Conservation (phyloP, 2,113 vertebrate genomes). For the Strigops habroptila region DNA sequence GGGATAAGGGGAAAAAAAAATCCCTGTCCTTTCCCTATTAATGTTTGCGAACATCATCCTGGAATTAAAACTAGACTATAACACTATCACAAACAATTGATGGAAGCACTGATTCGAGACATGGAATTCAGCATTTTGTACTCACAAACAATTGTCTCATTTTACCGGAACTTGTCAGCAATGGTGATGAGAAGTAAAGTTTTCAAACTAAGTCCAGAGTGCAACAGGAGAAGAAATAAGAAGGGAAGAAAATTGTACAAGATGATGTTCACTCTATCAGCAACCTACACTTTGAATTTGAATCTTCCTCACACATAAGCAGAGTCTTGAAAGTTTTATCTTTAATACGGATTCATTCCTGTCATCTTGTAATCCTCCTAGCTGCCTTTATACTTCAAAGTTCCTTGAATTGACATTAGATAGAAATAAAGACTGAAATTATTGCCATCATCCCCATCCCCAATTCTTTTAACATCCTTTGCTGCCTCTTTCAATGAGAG, state of each 20-base stretch:
- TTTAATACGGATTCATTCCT: neutral
- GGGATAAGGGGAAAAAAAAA: rapidly evolving
- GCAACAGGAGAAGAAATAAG: neutral
- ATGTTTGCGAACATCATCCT: neutral
- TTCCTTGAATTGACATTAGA: conserved; percentile 4
- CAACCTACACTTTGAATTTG: neutral
- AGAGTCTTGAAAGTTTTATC: neutral
- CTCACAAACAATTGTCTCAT: neutral
- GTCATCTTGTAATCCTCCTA: conserved; percentile 1
- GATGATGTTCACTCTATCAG: neutral
- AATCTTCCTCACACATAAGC: neutral
- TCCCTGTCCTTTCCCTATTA: neutral
- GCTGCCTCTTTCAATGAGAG: neutral
- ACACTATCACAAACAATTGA: neutral
- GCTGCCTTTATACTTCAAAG: neutral
- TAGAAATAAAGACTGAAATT: neutral
- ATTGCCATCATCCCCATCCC: neutral
- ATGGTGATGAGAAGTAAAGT: neutral
- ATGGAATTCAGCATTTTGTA: neutral
- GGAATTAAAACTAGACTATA: neutral
- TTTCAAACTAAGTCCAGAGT: neutral
- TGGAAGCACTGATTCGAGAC: neutral
- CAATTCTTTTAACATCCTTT: neutral
- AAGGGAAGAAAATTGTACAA: neutral
- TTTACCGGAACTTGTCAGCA: neutral